These are phyloP conservation scores for Synanceia verrucosa DNA, from an alignment of 2,797 vertebrate species.

Conservation along the genomic window DNA sequence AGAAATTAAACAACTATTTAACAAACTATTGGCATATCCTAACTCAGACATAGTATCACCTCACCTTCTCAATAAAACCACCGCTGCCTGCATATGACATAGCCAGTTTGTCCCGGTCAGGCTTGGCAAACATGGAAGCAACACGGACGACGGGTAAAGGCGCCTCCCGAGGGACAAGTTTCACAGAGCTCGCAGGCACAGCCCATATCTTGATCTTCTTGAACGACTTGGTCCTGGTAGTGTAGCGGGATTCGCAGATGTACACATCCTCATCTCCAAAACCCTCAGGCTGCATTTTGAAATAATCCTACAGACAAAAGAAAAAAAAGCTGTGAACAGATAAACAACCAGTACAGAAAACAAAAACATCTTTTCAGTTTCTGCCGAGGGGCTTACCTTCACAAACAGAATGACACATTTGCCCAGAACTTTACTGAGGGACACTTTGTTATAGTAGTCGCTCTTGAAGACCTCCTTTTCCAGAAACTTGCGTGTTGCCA, in stretches of 20 bases:
- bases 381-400: slow-evolving; percentile 83
- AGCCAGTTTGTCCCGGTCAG: slow-evolving; percentile 87
- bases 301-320: slow-evolving; percentile 88
- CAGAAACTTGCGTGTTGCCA: slow-evolving; percentile 96
- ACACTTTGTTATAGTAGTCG: slow-evolving; percentile 94
- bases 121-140: slow-evolving; percentile 95
- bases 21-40: not conserved
- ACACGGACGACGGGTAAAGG: slow-evolving; percentile 94
- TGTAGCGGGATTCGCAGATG: slow-evolving; percentile 95
- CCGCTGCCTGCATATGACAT: slow-evolving; percentile 80
- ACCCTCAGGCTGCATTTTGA: slow-evolving; percentile 94
- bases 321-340: not conserved
- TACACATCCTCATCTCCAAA: slow-evolving; percentile 93
- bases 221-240: slow-evolving; percentile 92
- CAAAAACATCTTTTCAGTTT: no score
- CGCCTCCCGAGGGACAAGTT: slow-evolving; percentile 87
- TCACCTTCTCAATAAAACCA: slow-evolving; percentile 93
- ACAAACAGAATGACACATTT: slow-evolving; percentile 99
- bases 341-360: no score
- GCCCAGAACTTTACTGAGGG: slow-evolving; percentile 93
- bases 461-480: slow-evolving; percentile 99
- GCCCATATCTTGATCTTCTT: slow-evolving; percentile 99
- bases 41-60: slow-evolving; percentile 2
- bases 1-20: not conserved
- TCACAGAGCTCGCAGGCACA: slow-evolving; percentile 89